Percentiles rank a stretch among this genome's conserved stretches.
Conservation (phyloP, 1,140 invertebrate species). For the Belonocnema kinseyi region DNA sequence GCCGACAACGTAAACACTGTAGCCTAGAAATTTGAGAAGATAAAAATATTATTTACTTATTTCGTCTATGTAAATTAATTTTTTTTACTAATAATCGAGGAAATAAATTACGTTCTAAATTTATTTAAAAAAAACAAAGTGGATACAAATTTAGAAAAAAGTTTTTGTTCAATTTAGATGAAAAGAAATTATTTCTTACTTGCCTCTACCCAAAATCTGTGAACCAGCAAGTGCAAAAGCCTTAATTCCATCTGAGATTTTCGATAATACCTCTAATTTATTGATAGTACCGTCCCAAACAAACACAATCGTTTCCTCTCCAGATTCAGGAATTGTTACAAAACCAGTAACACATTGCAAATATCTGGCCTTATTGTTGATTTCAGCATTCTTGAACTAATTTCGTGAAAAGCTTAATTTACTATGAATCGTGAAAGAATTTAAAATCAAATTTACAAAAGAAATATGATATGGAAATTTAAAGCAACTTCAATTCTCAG, state of each 20-base stretch:
- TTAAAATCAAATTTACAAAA: no score
- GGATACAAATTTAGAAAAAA: no score
- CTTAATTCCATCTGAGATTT: not conserved
- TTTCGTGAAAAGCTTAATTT: not conserved
- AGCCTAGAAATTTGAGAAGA: not conserved
- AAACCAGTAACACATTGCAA: conserved; percentile 13
- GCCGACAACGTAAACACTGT: conserved; percentile 17
- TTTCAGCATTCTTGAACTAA: not conserved
- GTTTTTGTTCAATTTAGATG: not conserved
- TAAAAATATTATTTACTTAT: not conserved
- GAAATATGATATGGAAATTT: no score
- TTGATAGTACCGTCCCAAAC: not conserved
- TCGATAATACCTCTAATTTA: not conserved
- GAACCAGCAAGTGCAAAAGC: conserved; percentile 45
- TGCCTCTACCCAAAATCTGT: conserved; percentile 55
- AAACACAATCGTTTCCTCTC: not conserved
- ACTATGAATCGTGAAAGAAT: not conserved
- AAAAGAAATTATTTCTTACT: conserved; percentile 12
- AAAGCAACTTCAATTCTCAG: no score
- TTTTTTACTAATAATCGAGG: no score
- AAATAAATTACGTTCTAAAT: no score
- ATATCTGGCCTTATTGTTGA: not conserved
- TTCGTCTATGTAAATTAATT: not conserved
- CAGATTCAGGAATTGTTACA: not conserved
- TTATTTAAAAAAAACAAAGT: no score